Evolutionary conservation across 1,140 invertebrate species (phyloP), one percentile per base, ranked within the genome.

Genomic region (Meteorus sp.): DNA sequence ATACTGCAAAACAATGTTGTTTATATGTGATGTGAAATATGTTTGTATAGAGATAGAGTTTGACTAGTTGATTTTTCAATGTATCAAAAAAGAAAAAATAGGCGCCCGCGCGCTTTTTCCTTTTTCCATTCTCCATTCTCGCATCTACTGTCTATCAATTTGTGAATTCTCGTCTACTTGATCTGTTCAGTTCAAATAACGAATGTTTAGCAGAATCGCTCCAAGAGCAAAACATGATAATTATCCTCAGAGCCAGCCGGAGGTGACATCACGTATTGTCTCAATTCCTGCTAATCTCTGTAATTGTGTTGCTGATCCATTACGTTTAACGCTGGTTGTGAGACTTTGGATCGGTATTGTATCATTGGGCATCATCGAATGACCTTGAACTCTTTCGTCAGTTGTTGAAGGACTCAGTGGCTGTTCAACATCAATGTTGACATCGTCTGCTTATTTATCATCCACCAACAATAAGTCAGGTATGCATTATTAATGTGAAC

Each of bases 231-330:
- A 27, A n/a, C 44, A 27, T 31, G 15, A 25, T 54, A 31, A 31
- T 17, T 25, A 53, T 50, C 41, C 61, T 81, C 78, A 85, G 61
- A 87, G 82, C 86, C 86, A 87, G 53, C 85, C 85, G 3, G 83
- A 78, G 37, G 84, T 82, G 37, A 82, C 78, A 64, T 84, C 85
- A 67, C 85, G 84, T 35, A 87, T 78, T 25, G 85, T 85, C 63
- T 87, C 85, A 62, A 87, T 84, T 5, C 85, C 85, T 6, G 85
- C 81, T 39, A 87, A 70, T 57, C 83, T 82, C 27, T 84, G 83
- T 43, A 85, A 63, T 53, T 78, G 73, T 37, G 73, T 76, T 43
- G 80, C 76, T 29, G 79, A 78, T 23, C 80, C 80, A 65, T 82
- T 82, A 53, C 75, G 73, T 54, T 80, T 79, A 45, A 73, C 63